Evolutionary conservation across 2,797 vertebrate species (phyloP), one percentile per base, ranked within the genome.

Genomic region (Rhinoraja longicauda): DNA sequence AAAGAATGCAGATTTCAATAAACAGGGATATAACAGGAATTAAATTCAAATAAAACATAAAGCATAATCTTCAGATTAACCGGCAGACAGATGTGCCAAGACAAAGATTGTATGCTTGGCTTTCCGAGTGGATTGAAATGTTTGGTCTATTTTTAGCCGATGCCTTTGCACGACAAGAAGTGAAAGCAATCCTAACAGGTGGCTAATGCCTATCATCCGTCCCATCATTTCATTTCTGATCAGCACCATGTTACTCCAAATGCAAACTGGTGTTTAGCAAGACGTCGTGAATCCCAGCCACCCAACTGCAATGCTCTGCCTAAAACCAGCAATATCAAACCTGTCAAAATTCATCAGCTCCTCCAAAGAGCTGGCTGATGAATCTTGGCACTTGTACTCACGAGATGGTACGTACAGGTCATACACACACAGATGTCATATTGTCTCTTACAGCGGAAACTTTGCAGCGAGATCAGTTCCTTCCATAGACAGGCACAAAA

Each of bases 351-450:
- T 88, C 84, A 67, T 88, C 59, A 67, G 59, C 59, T 88, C 59
- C 59, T 36, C n/a, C 8, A 32, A 32, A 88, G 84, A 32, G 17
- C 32, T 17, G 5, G 59, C 84, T 88, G n/a, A 88, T 88, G 84
- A 88, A 64, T 88, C 36, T 59, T 88, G 84, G 67, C 84, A 88
- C 62, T 32, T 88, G 84, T 84, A 88, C 84, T 88, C 84, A 88
- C 29, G 84, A 88, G 84, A 88, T 67, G 8, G 84, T 67, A 36
- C n/a, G 36, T 59, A 57, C 1, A 10, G 59, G 84, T 67, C 84
- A 88, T 67, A 67, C 62, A 88, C 32, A 88, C 36, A 88, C 84
- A 88, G 62, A 67, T 67, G 84, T 88, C 62, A 36, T 88, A 88
- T 88, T 88, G n/a, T 64, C 64, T 84, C 84, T 88, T 36, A 1